Percentiles rank a stretch among this genome's conserved stretches.
phyloP scores from a whole-genome alignment of 2,797 vertebrate species.

The Propithecus perrieri region DNA sequence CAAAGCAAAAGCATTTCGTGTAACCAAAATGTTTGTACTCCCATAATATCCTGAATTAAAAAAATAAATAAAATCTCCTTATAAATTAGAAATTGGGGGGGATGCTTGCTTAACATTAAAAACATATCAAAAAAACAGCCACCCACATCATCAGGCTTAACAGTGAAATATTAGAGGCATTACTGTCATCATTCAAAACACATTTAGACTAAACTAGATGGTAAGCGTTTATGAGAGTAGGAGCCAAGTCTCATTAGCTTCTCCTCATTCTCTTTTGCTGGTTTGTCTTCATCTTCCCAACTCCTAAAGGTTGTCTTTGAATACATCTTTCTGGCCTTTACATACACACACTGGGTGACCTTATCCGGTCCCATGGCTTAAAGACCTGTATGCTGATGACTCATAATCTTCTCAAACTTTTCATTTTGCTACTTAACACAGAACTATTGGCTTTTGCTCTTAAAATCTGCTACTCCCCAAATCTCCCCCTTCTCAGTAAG shows the following conservation, averaged over 20 bases:
- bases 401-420: background rate
- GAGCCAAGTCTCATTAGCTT: background rate
- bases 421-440: background rate
- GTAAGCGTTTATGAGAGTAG: background rate
- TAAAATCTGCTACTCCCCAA: background rate
- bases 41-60: too few relatives aligned
- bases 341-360: background rate
- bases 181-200: background rate
- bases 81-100: constrained; percentile 34
- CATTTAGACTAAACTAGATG: background rate
- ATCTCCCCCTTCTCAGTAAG: background rate
- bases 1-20: too few relatives aligned
- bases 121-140: background rate
- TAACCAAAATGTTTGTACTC: too few relatives aligned
- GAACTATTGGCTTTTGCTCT: background rate
- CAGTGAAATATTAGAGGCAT: constrained; percentile 6
- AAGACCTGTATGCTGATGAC: background rate
- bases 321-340: background rate
- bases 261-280: background rate
- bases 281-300: background rate
- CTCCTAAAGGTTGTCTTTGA: background rate
- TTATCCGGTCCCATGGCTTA: background rate
- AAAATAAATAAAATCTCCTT: constrained; percentile 16
- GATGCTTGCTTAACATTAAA: constrained; percentile 37
- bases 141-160: constrained; percentile 8